Base-by-base conservation (phyloP, 2,888 invertebrate species). In the Aphidius colemani region DNA sequence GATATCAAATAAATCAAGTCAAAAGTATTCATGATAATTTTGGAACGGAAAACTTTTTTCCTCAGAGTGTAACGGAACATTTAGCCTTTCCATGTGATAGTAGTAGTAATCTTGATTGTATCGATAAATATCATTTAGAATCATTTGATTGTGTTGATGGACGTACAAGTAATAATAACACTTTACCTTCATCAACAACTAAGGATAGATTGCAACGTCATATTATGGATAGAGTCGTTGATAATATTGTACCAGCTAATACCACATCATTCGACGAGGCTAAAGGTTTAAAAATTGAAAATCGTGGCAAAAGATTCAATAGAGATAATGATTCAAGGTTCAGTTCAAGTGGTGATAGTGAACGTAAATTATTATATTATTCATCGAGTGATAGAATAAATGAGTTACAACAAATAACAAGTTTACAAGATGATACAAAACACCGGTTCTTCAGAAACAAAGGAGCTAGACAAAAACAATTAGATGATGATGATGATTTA, bases 91-190 rank as follows among this genome's bases (percentile, higher is more conserved):
- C 58, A 3, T 57, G 69, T 40, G 70, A 79, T 53, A 67, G 68
- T 13, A 78, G 73, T 43, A 67, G 68, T 18, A 78, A 73, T 43
- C 62, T 76, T 53, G 79, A 78, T 9, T 67, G 68, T 5, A 60
- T 67, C 7, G 78, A 77, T 9, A 70, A 65, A 56, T 74, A 72
- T 59, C 70, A 72, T 1, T 74, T 74, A 2, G 76, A 71, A 2
- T 77, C 77, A 5, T 75, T 72, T 67, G 81, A 81, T 51, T 76
- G 74, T 63, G 72, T 78, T 4, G 80, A 81, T 58, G 81, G 79
- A 1, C 70, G 73, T 39, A 45, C 74, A 57, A 67, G 67, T 4
- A 71, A 64, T 57, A 75, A 75, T 41, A 39, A 63, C 0, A 60
- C 61, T 9, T 71, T 53, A 62, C 66, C 66, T 44, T 70, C 68